A percentile compares a stretch with the other conserved stretches of the same genome.
phyloP scores from a whole-genome alignment of 2,113 vertebrate genomes.

The Taxidea taxus region DNA sequence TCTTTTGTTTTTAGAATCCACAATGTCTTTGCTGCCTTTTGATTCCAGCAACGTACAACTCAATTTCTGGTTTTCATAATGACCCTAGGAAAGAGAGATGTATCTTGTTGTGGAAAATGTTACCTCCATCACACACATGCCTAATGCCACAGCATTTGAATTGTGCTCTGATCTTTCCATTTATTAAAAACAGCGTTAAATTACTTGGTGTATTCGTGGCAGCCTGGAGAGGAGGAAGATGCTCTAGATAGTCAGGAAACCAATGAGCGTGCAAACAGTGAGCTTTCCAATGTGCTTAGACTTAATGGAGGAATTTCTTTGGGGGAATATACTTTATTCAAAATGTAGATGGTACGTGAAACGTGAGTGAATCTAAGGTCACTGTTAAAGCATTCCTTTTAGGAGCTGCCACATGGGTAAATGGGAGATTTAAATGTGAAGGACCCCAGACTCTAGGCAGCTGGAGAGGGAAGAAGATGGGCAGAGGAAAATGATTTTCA shows the following conservation, averaged over 20 bases:
- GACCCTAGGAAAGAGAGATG: neutral
- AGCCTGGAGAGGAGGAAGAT: neutral
- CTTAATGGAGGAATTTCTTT: neutral
- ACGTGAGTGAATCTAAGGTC: neutral
- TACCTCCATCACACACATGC: constrained; percentile 34
- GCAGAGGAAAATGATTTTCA: neutral
- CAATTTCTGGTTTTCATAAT: constrained; percentile 52
- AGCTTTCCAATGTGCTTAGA: neutral
- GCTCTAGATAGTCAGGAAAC: neutral
- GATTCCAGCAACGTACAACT: neutral
- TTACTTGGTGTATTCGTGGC: constrained; percentile 13
- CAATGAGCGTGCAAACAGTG: neutral
- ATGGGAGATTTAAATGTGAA: neutral
- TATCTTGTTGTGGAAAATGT: constrained; percentile 18
- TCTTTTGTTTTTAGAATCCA: neutral
- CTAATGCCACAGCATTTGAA: neutral
- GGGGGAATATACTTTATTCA: neutral
- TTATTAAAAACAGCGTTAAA: constrained; percentile 50
- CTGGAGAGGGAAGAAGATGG: neutral
- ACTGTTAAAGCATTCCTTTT: neutral
- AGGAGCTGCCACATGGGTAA: neutral
- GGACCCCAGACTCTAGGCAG: neutral
- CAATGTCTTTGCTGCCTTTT: neutral
- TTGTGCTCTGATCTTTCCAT: constrained; percentile 27
- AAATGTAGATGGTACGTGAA: neutral